Evolutionary conservation across 2,888 invertebrate species (phyloP).

Genomic region (Anaspis maculata): DNA sequence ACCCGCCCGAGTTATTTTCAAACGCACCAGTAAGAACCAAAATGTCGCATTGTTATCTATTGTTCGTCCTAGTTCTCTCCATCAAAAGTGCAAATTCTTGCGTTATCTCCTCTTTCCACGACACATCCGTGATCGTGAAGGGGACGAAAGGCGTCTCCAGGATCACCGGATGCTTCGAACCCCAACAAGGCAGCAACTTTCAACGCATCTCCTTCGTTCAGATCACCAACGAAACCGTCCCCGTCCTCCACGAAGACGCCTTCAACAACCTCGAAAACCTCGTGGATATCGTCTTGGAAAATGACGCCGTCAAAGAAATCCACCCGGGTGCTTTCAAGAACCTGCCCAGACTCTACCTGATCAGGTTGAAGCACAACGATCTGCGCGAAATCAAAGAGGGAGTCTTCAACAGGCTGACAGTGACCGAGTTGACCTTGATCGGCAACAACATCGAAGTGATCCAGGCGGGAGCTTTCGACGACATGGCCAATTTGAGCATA

Average conservation of each 20-base stretch:
- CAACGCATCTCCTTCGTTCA: slow-evolving; percentile 31
- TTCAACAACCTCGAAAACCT: slow-evolving; percentile 29
- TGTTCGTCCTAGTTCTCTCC: not conserved
- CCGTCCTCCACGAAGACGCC: slow-evolving; percentile 28
- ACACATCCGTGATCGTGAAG: slow-evolving; percentile 29
- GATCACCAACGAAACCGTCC: slow-evolving; percentile 30
- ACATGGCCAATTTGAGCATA: slow-evolving; percentile 25
- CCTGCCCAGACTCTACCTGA: slow-evolving; percentile 21
- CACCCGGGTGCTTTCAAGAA: slow-evolving; percentile 26
- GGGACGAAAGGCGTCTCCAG: slow-evolving; percentile 8
- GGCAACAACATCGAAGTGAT: slow-evolving; percentile 26
- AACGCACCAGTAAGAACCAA: too few species aligned
- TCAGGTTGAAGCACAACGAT: slow-evolving; percentile 23
- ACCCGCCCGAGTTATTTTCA: too few species aligned
- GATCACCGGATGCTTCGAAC: slow-evolving; percentile 32
- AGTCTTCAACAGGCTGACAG: slow-evolving; percentile 23
- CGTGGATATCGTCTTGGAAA: slow-evolving; percentile 24
- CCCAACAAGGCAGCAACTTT: slow-evolving; percentile 22
- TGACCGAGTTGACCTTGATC: slow-evolving; percentile 22
- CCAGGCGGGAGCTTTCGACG: slow-evolving; percentile 24
- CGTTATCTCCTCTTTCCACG: slow-evolving; percentile 21
- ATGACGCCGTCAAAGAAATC: slow-evolving; percentile 22
- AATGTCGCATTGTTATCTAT: not conserved
- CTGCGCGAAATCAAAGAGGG: slow-evolving; percentile 22
- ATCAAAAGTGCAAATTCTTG: not conserved